Evolutionary conservation across 2,888 invertebrate species (phyloP), one percentile per base, ranked within the genome.

Genomic region (Coleophora flavipennella): DNA sequence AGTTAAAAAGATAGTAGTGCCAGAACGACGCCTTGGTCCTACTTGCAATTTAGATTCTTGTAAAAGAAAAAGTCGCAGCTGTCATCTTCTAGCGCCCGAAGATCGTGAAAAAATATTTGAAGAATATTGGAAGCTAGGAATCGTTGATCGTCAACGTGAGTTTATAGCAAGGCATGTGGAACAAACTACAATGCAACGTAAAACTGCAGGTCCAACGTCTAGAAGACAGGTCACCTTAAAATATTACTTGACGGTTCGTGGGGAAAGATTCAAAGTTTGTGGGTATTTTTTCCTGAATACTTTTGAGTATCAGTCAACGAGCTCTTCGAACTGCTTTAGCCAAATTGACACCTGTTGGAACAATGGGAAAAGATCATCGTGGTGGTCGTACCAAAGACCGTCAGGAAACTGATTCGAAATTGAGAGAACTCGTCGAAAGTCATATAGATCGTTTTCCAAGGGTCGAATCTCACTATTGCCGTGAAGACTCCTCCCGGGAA

Each of bases 401-500:
- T 8, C 35, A 35, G 28, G 13, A 28, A 38, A 32, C 26, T 32
- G 33, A 35, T 31, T 36, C 36, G 27, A 36, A 36, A 36, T 36
- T 36, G 36, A 29, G 36, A 36, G 36, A 36, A 36, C 36, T 36
- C 36, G 36, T 35, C 35, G 35, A 14, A 20, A 20, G 20, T 20
- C 20, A 20, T 20, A 20, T 20, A 20, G 20, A 20, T 20, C 20
- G 20, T 20, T 39, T 31, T 35, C 39, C 39, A 35, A 39, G 35
- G 35, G 39, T 39, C 14, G 39, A 39, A 31, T 39, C 39, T 29
- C 39, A 39, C 25, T 39, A 39, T 31, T 39, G 39, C 31, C 39
- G 39, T 31, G 35, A 13, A 35, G 31, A 39, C 20, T 35, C 35
- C 35, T 32, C 33, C 26, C 33, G 28, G 13, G 38, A 38, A 38